Percentiles rank a stretch among this genome's conserved stretches.
phyloP scores from a whole-genome alignment of 2,797 vertebrate genomes.

The Callimico goeldii region DNA sequence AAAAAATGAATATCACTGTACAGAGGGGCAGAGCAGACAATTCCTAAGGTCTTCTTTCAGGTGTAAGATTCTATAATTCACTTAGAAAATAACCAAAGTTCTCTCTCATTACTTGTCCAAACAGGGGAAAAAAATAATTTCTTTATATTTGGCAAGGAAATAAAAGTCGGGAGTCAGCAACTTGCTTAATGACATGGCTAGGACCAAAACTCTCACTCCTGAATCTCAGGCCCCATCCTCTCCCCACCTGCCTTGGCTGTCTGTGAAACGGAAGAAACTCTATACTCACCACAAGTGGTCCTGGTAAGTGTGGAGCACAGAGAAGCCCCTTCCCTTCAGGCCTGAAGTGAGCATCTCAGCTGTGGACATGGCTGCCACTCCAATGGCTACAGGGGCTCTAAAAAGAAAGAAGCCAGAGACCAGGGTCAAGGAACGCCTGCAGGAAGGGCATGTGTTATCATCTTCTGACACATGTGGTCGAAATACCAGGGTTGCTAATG shows the following conservation, averaged over 20 bases:
- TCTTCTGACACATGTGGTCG: neutral
- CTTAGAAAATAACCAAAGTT: conserved; percentile 12
- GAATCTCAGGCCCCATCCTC: neutral
- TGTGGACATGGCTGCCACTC: conserved; percentile 90
- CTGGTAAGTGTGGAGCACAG: conserved; percentile 93
- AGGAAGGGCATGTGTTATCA: fast-evolving
- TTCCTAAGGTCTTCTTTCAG: neutral
- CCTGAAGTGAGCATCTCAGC: conserved; percentile 90
- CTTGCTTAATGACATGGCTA: neutral
- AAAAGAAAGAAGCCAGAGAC: conserved; percentile 35
- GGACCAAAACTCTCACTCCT: neutral
- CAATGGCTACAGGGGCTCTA: conserved; percentile 94
- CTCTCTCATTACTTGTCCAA: neutral
- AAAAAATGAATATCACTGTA: neutral
- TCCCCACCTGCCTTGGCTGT: neutral
- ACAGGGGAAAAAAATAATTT: neutral
- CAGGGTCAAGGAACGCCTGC: neutral
- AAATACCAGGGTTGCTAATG: neutral
- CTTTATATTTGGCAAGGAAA: neutral
- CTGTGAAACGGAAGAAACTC: neutral
- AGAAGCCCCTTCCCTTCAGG: conserved; percentile 97
- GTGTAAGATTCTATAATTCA: neutral
- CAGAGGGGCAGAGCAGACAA: neutral
- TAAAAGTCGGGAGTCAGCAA: neutral
- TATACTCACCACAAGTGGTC: conserved; percentile 94